Base-by-base conservation (phyloP, 2,888 invertebrate genomes). In the Melieria picta region DNA sequence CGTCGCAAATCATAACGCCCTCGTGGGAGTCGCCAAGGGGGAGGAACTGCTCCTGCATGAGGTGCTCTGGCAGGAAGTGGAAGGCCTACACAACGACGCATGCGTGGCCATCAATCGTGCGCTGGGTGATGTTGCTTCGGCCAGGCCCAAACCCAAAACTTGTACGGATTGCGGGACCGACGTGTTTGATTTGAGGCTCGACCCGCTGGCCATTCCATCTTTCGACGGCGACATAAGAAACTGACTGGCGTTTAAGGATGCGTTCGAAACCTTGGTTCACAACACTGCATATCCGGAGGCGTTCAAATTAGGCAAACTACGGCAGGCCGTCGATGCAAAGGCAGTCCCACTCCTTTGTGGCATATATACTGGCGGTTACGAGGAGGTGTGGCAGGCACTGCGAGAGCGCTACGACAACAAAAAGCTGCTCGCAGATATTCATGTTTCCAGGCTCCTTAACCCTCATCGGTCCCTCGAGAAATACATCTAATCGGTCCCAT, bases 361-460 rank as follows among this genome's bases (percentile, higher is more conserved):
- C 0, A 56, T 72, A 10, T 74, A 68, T 56, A 69, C 66, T 46
- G 66, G 72, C 13, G 66, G 69, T 4, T 73, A 69, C 64, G 46
- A 60, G 4, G 67, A 73, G n/a, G 72, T 73, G 10, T 75, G 73
- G 67, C 52, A 46, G 7, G 68, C 65, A 4, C 48, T 72, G 9
- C 71, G 60, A 48, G 46, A 67, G 9, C 58, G 70, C 5, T 75
- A 68, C 9, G 72, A 70, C 9, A 75, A 69, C 57, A 61, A 42
- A 9, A 66, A 60, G 47, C 69, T 58, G 16, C 58, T 63, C 30
- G 67, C 73, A 2, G 71, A 30, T n/a, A 61, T 13, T n/a, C 52
- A 45, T 47, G 62, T 13, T 5, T 48, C 55, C 11, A 16, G 45
- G 11, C n/a, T n/a, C 48, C 52, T 45, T 48, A 55, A 16, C 43